phyloP scores from a whole-genome alignment of 2,797 vertebrate genomes.

The Diplodus sargus region DNA sequence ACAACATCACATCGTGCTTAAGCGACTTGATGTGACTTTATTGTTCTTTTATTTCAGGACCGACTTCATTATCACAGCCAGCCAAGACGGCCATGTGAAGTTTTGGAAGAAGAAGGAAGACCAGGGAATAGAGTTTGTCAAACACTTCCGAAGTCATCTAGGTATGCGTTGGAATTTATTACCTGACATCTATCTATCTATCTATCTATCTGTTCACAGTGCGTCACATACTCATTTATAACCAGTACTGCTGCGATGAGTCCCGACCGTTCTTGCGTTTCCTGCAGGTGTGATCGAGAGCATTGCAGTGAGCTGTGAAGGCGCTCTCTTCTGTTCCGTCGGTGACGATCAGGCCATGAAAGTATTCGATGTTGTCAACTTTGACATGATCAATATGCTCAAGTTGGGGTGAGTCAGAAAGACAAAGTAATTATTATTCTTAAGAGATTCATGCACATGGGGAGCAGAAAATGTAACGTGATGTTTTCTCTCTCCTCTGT shows the following conservation, averaged over 20 bases:
- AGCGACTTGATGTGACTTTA: background rate
- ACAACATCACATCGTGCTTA: background rate
- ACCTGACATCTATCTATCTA: background rate
- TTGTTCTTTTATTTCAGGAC: conserved; percentile 82
- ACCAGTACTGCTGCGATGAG: background rate
- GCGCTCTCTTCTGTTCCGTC: conserved; percentile 93
- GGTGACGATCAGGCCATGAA: conserved; percentile 99
- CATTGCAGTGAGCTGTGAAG: conserved; percentile 93
- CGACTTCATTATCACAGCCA: conserved; percentile 97
- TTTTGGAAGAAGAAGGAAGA: conserved; percentile 99
- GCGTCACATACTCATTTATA: background rate
- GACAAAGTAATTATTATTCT: no score
- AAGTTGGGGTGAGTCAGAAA: conserved; percentile 91
- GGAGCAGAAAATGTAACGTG: background rate
- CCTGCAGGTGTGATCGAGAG: conserved; percentile 92
- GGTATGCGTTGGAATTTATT: conserved; percentile 74
- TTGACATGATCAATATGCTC: conserved; percentile 99
- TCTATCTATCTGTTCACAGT: background rate
- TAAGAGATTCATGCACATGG: background rate
- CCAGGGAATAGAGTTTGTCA: conserved; percentile 98
- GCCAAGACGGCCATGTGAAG: conserved; percentile 97
- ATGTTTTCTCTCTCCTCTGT: conserved; percentile 8
- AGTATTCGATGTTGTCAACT: conserved; percentile 98
- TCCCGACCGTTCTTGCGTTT: background rate
- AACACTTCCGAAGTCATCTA: conserved; percentile 97